Base-by-base conservation (phyloP, 2,113 vertebrate genomes). In the Macrotis lagotis region DNA sequence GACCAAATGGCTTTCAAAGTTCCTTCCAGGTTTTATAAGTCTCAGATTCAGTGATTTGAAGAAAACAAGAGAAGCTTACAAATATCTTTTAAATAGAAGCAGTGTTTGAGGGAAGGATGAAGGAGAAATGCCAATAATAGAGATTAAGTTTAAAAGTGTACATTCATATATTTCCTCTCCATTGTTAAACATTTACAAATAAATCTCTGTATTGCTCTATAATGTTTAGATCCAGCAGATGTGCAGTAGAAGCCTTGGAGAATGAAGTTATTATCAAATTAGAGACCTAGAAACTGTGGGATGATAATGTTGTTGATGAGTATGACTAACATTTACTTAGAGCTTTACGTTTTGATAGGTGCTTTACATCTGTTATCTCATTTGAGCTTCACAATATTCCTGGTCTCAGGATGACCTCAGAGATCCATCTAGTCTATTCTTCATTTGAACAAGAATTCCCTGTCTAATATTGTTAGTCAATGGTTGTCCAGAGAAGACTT, bases 81-180 rank as follows among this genome's bases (percentile, higher is more conserved):
- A 3, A 9, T 44, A 83, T 83, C 52, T 94, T 96, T 94, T 93
- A 91, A 91, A 95, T 50, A 83, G 53, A 93, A 52, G 93, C 48
- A 2, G 4, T 47, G 89, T n/a, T 25, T 50, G 51, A 51, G 52
- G 48, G 83, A 48, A 19, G 28, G 95, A 91, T 97, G 91, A 91
- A 89, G 37, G 37, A 83, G 16, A 83, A 44, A 83, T 83, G 16
- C 37, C n/a, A 44, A 44, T 44, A 83, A 83, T 83, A 44, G 19
- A 44, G 16, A 83, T 83, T 44, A 83, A 83, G 44, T 44, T 22
- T 83, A 83, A 83, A 44, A 83, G 19, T 83, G 37, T 44, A 44
- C 16, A 83, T 24, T 1, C 16, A 55, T 28, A n/a, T n/a, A n/a
- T n/a, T n/a, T 28, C n/a, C n/a, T 19, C 8, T 24, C 6, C 66